These are phyloP conservation scores for Agraylea sexmaculata DNA, from an alignment of 1,140 invertebrate genomes.

Conservation along the genomic window DNA sequence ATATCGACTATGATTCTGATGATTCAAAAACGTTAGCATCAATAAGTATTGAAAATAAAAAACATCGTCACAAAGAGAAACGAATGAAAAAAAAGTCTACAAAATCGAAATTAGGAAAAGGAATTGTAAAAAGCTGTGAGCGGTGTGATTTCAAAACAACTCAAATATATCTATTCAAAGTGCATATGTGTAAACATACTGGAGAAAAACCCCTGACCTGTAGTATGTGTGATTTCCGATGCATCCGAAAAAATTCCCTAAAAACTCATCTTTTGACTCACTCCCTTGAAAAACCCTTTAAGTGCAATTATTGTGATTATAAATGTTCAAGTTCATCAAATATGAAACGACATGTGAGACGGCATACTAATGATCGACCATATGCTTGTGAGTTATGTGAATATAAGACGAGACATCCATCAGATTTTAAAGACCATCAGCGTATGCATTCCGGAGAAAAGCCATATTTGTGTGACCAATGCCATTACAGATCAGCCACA, in stretches of 20 bases:
- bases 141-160: slow-evolving; percentile 15
- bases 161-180: slow-evolving; percentile 12
- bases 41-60: slow-evolving; percentile 2
- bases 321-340: slow-evolving; percentile 17
- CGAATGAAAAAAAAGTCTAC: not conserved
- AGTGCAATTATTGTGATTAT: slow-evolving; percentile 15
- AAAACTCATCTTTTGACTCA: slow-evolving; percentile 12
- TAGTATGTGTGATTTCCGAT: slow-evolving; percentile 13
- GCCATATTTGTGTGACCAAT: too few relatives aligned
- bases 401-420: slow-evolving; percentile 13
- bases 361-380: slow-evolving; percentile 15
- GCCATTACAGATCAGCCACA: too few relatives aligned
- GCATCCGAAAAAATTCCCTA: slow-evolving; percentile 11
- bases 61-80: slow-evolving; percentile 6
- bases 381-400: slow-evolving; percentile 14
- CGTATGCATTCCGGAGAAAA: too few relatives aligned
- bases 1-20: not conserved
- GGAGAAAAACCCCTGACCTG: slow-evolving; percentile 16
- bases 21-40: not conserved
- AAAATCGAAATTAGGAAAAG: too few relatives aligned
- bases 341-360: slow-evolving; percentile 13
- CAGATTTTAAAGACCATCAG: too few relatives aligned
- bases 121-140: slow-evolving; percentile 10
- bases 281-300: slow-evolving; percentile 13
- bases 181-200: slow-evolving; percentile 15